Evolutionary conservation across 2,113 vertebrate species (phyloP), one percentile per base, ranked within the genome.

Genomic region (Fulica atra): DNA sequence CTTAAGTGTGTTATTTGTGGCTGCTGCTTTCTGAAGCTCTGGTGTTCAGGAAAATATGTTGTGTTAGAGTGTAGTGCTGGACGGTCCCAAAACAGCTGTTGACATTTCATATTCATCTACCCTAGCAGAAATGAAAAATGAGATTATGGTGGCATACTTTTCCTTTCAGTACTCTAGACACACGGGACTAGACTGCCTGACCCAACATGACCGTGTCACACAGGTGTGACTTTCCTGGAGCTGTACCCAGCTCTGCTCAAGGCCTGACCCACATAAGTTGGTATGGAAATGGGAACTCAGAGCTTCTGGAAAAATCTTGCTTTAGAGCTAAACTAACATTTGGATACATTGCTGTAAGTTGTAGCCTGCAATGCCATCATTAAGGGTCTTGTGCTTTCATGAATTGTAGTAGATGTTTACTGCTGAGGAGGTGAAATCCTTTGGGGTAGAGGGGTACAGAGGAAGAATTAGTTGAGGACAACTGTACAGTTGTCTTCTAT

Each of bases 1-100:
- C 23, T 46, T 48, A 61, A 66, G 20, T 54, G 15, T 57, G 14
- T 68, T 91, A 50, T 66, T 76, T 79, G 61, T 82, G 50, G 26
- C 74, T 82, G 48, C 50, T 11, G 4, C 59, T 87, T 93, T 53
- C 84, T 69, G 46, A 51, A 59, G 40, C 31, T 54, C 10, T 29
- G n/a, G 57, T 72, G 51, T 89, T 92, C 61, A 56, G 74, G 66
- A 91, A 87, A 91, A 80, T 69, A 50, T 10, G 0, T 84, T 86
- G 60, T 76, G 23, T 59, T 88, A 38, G 31, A 54, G 19, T 31
- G 24, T 79, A 48, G 28, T 70, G n/a, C 89, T 76, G 71, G 68
- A 81, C 87, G 82, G 63, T 81, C 81, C 59, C 92, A 77, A 48
- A 89, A 70, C 89, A 93, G 71, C 89, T 96, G 85, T 72, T 94